phyloP scores from a whole-genome alignment of 1,140 invertebrate species.

The Dendrolimus punctatus region DNA sequence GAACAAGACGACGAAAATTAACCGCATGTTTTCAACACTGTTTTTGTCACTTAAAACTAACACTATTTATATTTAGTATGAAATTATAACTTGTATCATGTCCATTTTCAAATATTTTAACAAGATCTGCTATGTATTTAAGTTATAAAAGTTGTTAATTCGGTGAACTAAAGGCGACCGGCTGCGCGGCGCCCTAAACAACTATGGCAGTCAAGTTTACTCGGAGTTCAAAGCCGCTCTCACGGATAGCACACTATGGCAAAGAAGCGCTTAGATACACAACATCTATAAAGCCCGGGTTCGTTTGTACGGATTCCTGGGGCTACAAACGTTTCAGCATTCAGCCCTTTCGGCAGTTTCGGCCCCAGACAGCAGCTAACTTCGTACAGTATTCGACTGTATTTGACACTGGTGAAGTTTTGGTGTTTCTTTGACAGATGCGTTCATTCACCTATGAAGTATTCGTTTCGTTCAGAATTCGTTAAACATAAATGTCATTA shows the following conservation, averaged over 20 bases:
- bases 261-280: constrained; percentile 18
- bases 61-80: constrained; percentile 24
- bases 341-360: background rate
- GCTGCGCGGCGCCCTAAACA: constrained; percentile 17
- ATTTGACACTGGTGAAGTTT: constrained; percentile 38
- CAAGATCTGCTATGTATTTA: constrained; percentile 1
- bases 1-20: constrained; percentile 44
- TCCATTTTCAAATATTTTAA: constrained; percentile 34
- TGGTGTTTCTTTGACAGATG: background rate
- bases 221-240: constrained; percentile 38
- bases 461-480: too few species aligned
- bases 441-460: too few species aligned
- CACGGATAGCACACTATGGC: constrained; percentile 35
- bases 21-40: constrained; percentile 31
- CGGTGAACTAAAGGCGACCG: constrained; percentile 18
- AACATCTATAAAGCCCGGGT: constrained; percentile 1
- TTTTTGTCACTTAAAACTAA: constrained; percentile 32
- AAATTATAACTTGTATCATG: constrained; percentile 16
- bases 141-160: constrained; percentile 15
- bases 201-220: constrained; percentile 16
- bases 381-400: constrained; percentile 60
- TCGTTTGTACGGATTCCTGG: too few species aligned
- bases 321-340: too few species aligned
- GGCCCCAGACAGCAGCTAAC: constrained; percentile 53
- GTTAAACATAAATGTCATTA: too few species aligned